Evolutionary conservation across 1,140 invertebrate species (phyloP).

Genomic region (Elymnias hypermnestra): DNA sequence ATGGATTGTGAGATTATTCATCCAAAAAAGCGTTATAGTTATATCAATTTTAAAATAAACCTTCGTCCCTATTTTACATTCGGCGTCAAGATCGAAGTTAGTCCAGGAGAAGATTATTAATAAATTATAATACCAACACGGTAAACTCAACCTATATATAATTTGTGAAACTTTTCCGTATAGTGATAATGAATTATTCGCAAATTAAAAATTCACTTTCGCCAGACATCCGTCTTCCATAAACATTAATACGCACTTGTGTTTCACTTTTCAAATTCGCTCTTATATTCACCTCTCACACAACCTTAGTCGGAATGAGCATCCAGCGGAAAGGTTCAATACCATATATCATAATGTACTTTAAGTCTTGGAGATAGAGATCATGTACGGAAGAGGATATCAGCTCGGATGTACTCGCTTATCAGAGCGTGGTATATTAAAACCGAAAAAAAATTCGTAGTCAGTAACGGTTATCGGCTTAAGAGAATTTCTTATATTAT

Average conservation of each 20-base stretch:
- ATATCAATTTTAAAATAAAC: too few species aligned
- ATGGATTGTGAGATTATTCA: too few species aligned
- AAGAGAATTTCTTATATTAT: too few species aligned
- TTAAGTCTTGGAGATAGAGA: constrained; percentile 5
- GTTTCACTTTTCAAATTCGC: constrained; percentile 23
- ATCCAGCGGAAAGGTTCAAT: constrained; percentile 37
- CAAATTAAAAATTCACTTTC: constrained; percentile 24
- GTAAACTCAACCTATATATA: too few species aligned
- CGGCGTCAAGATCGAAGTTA: too few species aligned
- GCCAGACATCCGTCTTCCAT: constrained; percentile 11
- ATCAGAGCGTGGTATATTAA: constrained; percentile 51
- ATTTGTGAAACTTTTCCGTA: too few species aligned
- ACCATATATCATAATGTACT: not conserved
- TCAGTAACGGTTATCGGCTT: not conserved
- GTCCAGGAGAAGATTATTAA: too few species aligned
- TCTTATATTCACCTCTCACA: constrained; percentile 14
- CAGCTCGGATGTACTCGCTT: constrained; percentile 25
- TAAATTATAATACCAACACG: too few species aligned
- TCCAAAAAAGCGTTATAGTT: too few species aligned
- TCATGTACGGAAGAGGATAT: constrained; percentile 1
- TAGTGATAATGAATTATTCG: not conserved
- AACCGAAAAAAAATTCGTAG: constrained; percentile 21
- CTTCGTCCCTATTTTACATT: too few species aligned
- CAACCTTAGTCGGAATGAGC: constrained; percentile 35
- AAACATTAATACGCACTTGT: constrained; percentile 11